Conservation (phyloP, 2,113 vertebrate species). For the Etheostoma spectabile region DNA sequence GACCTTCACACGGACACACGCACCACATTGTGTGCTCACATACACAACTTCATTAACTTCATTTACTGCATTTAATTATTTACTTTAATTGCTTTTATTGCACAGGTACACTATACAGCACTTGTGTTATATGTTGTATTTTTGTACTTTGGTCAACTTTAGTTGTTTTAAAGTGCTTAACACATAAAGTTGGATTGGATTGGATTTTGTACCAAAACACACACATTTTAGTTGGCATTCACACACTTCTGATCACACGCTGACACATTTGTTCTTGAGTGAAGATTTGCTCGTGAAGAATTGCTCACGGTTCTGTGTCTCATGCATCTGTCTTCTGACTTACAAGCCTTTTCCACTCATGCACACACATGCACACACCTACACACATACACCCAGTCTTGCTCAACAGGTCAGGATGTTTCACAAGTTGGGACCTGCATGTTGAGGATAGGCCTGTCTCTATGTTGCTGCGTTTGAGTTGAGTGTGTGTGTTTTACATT, state of each 20-base stretch:
- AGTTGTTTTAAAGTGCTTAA: no score
- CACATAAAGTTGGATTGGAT: no score
- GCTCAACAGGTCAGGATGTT: constrained; percentile 76
- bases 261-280: constrained; percentile 27
- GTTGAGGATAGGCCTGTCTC: constrained; percentile 43
- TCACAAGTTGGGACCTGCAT: constrained; percentile 71
- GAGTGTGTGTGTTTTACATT: constrained; percentile 29
- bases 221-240: constrained; percentile 25
- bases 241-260: constrained; percentile 30
- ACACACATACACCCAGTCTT: constrained; percentile 54
- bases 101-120: no score
- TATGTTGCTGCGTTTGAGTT: constrained; percentile 3
- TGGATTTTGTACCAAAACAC: constrained; percentile 26
- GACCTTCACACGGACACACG: constrained; percentile 56
- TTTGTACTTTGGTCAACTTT: no score
- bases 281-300: constrained; percentile 16
- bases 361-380: constrained; percentile 13
- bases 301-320: constrained; percentile 4
- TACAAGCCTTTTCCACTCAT: constrained; percentile 6
- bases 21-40: constrained; percentile 12
- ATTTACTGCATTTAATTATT: no score
- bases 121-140: no score
- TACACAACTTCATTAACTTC: not conserved
- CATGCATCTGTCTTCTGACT: constrained; percentile 3
- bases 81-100: no score